Percentiles rank a stretch among this genome's conserved stretches.
Evolutionary conservation across 2,888 invertebrate genomes (phyloP).

Genomic region (Lasius platythorax): DNA sequence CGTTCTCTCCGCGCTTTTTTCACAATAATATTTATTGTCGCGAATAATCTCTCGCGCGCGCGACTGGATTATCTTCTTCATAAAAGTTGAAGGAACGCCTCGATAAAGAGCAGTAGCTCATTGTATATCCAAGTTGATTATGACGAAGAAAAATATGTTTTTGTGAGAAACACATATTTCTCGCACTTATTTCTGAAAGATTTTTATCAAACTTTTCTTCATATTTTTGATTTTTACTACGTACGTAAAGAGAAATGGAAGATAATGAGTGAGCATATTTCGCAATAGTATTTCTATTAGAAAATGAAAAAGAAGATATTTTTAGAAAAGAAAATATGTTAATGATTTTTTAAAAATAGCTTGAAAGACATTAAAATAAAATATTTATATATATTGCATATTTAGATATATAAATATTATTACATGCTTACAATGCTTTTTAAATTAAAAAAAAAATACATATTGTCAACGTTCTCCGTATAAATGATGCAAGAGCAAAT

Average conservation of each 20-base stretch:
- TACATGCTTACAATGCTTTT: not conserved
- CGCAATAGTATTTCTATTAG: too few species aligned
- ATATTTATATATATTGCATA: not conserved
- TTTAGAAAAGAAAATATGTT: not conserved
- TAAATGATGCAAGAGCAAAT: slow-evolving; percentile 2
- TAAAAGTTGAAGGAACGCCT: slow-evolving; percentile 52
- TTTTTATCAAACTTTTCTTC: slow-evolving; percentile 1
- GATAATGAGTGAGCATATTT: not conserved
- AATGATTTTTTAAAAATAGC: not conserved
- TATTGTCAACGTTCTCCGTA: not conserved
- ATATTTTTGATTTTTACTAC: slow-evolving; percentile 16
- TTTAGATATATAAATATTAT: not conserved
- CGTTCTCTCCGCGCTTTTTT: slow-evolving; percentile 25
- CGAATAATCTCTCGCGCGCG: slow-evolving; percentile 44
- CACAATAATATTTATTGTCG: slow-evolving; percentile 64
- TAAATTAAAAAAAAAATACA: not conserved
- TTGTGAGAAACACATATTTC: not conserved
- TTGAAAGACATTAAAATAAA: not conserved
- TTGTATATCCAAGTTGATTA: slow-evolving; percentile 49
- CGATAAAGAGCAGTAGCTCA: slow-evolving; percentile 3
- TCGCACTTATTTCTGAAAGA: not conserved
- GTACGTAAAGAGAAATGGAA: not conserved
- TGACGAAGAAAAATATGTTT: slow-evolving; percentile 64
- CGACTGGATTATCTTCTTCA: slow-evolving; percentile 50
- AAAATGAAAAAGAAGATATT: not conserved